Evolutionary conservation across 2,113 vertebrate genomes (phyloP), one percentile per base, ranked within the genome.

Genomic region (Eurystomus gularis): DNA sequence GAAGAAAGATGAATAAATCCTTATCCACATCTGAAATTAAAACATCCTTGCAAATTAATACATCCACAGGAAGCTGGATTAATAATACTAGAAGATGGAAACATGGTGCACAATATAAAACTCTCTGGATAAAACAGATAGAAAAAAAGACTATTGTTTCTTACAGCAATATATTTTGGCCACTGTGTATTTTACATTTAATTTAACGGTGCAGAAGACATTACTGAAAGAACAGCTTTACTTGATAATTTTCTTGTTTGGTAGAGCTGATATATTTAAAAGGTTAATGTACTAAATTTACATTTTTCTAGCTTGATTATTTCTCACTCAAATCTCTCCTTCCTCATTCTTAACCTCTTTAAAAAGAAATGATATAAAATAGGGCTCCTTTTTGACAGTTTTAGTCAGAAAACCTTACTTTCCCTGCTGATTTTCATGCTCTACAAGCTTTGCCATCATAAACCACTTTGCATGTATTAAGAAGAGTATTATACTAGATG

Each of bases 381-480:
- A 96, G 64, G 49, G 61, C 49, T 90, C 78, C 42, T 91, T 80
- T 96, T 95, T 91, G 85, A 95, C 58, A 95, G 92, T 82, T 96
- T 95, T 73, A 94, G 61, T 86, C 76, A 95, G 76, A 96, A 96
- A 97, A 92, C 68, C 65, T 85, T 72, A 57, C 86, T 88, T 90
- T 95, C 44, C 35, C 48, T 78, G 42, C 37, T 0, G 51, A 97
- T 97, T 97, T 96, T 94, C 86, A 96, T 85, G 93, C 88, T 95
- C 79, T 97, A 92, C 84, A 93, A 97, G 94, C 88, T 97, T 86
- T 95, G 91, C 79, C 86, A 94, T 96, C 82, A 96, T 87, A 97
- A 98, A 94, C 93, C 91, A 97, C 77, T 97, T 79, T 96, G 90
- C 94, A 95, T 98, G 93, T 97, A 97, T 95, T 97, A 97, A 94